phyloP scores from a whole-genome alignment of 2,797 vertebrate genomes.

The Chelidonichthys spinosus region DNA sequence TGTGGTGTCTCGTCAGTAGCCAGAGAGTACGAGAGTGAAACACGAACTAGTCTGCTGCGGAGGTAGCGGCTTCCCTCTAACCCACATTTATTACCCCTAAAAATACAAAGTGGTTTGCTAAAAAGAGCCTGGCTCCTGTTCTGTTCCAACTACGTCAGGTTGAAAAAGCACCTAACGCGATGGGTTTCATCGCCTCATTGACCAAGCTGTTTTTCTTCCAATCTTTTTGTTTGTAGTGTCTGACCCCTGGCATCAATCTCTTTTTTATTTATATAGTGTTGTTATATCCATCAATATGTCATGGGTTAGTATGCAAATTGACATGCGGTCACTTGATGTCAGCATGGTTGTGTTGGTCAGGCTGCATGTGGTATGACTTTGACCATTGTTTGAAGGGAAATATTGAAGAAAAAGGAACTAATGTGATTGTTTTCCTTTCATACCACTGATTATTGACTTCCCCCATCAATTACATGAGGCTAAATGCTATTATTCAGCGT shows the following conservation, averaged over 20 bases:
- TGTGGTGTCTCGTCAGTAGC: constrained; percentile 59
- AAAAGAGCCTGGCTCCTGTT: constrained; percentile 69
- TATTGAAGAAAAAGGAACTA: not conserved
- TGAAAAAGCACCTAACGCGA: constrained; percentile 26
- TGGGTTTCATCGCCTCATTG: constrained; percentile 32
- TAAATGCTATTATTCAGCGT: constrained; percentile 14
- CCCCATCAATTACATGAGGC: constrained; percentile 13
- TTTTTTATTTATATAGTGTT: constrained; percentile 17
- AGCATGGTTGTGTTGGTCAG: constrained; percentile 5
- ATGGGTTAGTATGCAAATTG: constrained; percentile 39
- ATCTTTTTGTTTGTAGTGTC: constrained; percentile 20
- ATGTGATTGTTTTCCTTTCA: not conserved
- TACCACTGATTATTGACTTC: not conserved
- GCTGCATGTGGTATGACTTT: constrained; percentile 14
- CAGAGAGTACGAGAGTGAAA: constrained; percentile 73
- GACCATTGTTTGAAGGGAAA: constrained; percentile 30
- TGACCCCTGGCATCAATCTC: not conserved
- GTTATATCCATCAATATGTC: constrained; percentile 8
- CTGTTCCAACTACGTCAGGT: constrained; percentile 63
- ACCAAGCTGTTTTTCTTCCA: constrained; percentile 27
- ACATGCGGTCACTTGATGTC: constrained; percentile 39
- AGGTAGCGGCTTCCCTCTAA: constrained; percentile 70
- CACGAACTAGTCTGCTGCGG: constrained; percentile 70
- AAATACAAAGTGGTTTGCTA: constrained; percentile 81
- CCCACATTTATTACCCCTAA: constrained; percentile 83